Evolutionary conservation across 35 echinoderm and acorn worm genomes (phyloP).

Genomic region (Anneissia japonica): DNA sequence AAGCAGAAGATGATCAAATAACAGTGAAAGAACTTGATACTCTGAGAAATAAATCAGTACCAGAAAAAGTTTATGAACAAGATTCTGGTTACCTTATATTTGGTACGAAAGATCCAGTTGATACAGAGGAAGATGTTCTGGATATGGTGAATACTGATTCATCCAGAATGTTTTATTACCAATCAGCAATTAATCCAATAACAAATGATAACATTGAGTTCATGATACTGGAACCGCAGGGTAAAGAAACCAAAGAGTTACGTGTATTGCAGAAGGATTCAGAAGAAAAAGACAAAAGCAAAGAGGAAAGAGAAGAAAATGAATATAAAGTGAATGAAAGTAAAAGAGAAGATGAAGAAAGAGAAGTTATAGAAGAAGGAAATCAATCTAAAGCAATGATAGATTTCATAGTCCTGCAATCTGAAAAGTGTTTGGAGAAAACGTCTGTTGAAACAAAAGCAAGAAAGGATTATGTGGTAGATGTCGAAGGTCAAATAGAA

Average conservation of each 20-base stretch:
- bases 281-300: not conserved
- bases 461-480: not conserved
- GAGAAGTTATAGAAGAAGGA: no score
- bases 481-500: not conserved
- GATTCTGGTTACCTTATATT: not conserved
- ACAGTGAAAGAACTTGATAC: constrained; percentile 43
- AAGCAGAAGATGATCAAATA: not conserved
- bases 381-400: not conserved
- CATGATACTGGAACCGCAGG: not conserved
- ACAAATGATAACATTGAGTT: not conserved
- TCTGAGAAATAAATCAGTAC: not conserved
- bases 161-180: not conserved
- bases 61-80: not conserved
- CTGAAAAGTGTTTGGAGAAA: no score
- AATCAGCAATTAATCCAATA: not conserved
- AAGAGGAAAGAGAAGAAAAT: not conserved
- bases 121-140: not conserved
- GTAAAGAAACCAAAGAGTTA: not conserved
- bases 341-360: not conserved
- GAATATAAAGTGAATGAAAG: not conserved
- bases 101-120: not conserved
- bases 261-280: not conserved
- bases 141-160: not conserved
- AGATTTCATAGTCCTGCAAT: not conserved
- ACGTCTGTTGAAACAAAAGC: not conserved